These are phyloP conservation scores for Salvelinus sp. DNA, from an alignment of 2,113 vertebrate species.

Conservation along the genomic window DNA sequence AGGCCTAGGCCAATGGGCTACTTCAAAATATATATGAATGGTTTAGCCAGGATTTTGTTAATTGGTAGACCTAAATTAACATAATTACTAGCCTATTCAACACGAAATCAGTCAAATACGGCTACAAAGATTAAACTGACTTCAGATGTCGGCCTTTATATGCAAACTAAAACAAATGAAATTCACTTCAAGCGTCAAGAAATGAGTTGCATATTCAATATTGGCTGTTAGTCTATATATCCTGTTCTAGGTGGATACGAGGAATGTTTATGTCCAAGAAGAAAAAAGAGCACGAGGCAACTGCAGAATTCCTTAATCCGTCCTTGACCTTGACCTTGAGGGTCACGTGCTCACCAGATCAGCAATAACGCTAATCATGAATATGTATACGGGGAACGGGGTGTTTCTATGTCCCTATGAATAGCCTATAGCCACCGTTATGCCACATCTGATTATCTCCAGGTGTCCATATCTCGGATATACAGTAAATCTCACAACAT, in stretches of 20 bases:
- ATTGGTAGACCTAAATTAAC: no score
- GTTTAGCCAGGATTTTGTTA: no score
- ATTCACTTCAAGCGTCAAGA: slow-evolving; percentile 2
- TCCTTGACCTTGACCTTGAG: slow-evolving; percentile 67
- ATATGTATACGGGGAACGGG: slow-evolving; percentile 7
- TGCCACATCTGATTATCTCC: no score
- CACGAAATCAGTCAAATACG: no score
- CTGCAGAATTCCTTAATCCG: slow-evolving; percentile 26
- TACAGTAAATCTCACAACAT: background rate
- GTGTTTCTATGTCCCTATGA: background rate
- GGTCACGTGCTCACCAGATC: slow-evolving; percentile 40
- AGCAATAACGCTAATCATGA: slow-evolving; percentile 11
- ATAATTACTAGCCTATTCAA: no score
- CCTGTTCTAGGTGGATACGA: background rate
- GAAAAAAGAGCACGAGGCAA: slow-evolving; percentile 2
- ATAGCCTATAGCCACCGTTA: background rate
- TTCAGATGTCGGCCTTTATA: background rate
- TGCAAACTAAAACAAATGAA: slow-evolving; percentile 4
- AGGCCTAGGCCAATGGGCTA: background rate
- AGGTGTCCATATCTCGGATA: no score
- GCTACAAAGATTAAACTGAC: no score
- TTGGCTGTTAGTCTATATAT: background rate
- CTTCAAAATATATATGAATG: no score
- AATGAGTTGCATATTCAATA: no score
- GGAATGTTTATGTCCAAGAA: slow-evolving; percentile 16